Percentiles rank a stretch among this genome's conserved stretches.
phyloP scores from a whole-genome alignment of 2,888 invertebrate species.

The Acronicta psi region DNA sequence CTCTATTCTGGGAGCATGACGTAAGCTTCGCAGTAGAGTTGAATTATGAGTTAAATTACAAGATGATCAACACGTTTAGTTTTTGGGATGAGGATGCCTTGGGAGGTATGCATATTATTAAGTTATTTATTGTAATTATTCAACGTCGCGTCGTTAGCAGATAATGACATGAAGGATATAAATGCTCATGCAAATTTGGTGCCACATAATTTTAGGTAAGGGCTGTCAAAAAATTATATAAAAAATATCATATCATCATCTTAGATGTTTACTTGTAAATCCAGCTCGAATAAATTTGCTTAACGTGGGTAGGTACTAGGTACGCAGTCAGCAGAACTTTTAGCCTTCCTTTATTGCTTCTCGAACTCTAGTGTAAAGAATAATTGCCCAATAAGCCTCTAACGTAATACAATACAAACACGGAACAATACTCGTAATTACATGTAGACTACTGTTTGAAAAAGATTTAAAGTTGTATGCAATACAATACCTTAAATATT shows the following conservation, averaged over 20 bases:
- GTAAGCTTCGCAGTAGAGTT: constrained; percentile 68
- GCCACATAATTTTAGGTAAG: constrained; percentile 26
- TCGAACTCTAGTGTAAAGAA: neutral
- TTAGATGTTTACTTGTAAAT: constrained; percentile 34
- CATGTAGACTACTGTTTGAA: constrained; percentile 7
- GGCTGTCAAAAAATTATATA: constrained; percentile 29
- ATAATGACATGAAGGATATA: constrained; percentile 53
- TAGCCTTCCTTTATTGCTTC: neutral
- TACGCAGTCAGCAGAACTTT: neutral
- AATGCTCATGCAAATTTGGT: constrained; percentile 36
- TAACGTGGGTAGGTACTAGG: neutral
- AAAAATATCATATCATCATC: constrained; percentile 2
- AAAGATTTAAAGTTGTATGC: constrained; percentile 17
- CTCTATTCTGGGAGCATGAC: constrained; percentile 83
- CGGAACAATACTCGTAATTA: neutral
- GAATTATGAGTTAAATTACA: constrained; percentile 68
- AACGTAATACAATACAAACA: constrained; percentile 3
- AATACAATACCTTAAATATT: constrained; percentile 27
- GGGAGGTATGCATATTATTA: constrained; percentile 56
- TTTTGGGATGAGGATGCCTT: constrained; percentile 54
- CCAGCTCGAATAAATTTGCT: neutral
- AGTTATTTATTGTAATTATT: constrained; percentile 55
- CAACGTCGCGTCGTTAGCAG: constrained; percentile 50
- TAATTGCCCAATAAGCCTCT: neutral
- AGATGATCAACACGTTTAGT: constrained; percentile 60